Percentiles rank a stretch among this genome's conserved stretches.
Evolutionary conservation across 2,113 vertebrate species (phyloP).

Genomic region (Silurus meridionalis): DNA sequence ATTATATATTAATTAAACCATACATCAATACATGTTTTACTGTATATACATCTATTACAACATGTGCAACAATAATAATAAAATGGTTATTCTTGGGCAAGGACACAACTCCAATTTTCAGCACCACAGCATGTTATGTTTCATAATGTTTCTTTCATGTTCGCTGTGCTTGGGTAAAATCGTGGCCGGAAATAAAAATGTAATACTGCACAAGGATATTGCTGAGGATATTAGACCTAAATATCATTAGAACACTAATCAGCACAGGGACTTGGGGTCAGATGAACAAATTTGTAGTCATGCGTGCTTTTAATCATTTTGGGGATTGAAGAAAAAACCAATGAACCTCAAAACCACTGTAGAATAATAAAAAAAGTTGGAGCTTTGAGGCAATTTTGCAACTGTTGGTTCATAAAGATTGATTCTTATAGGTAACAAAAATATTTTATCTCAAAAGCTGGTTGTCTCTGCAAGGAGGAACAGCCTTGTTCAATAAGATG

Average conservation of each 20-base stretch:
- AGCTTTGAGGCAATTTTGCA: background rate
- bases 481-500: background rate
- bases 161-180: background rate
- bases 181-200: no score
- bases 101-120: no score
- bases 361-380: background rate
- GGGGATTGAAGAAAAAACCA: background rate
- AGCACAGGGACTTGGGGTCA: no score
- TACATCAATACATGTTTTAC: background rate
- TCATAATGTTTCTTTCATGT: no score
- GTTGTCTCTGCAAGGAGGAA: background rate
- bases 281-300: no score
- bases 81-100: no score
- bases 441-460: no score
- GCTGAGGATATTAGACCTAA: background rate
- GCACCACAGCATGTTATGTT: no score
- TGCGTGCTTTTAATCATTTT: no score
- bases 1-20: background rate
- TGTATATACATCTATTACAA: no score
- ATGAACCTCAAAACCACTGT: background rate
- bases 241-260: background rate
- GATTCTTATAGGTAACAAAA: background rate
- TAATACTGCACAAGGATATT: background rate
- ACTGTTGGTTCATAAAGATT: background rate
- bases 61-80: no score